Conservation (phyloP, 2,888 invertebrate genomes). For the Erynnis tages region DNA sequence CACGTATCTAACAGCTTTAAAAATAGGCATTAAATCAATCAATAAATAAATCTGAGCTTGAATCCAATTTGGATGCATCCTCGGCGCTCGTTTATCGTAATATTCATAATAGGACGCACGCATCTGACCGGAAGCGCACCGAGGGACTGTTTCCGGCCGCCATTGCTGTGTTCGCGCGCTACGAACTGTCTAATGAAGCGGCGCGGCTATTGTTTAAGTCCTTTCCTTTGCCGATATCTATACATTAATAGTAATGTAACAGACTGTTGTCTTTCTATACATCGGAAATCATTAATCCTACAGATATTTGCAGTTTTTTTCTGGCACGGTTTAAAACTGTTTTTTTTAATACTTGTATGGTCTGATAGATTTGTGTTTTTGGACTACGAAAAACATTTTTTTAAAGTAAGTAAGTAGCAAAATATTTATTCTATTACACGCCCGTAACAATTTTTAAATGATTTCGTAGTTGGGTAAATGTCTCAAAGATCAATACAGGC, state of each 20-base stretch:
- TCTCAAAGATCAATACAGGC: too few species aligned
- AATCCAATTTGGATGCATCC: slow-evolving; percentile 38
- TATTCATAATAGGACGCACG: slow-evolving; percentile 55
- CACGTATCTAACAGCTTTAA: neutral
- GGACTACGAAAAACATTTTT: too few species aligned
- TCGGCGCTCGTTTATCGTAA: slow-evolving; percentile 56
- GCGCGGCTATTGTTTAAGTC: slow-evolving; percentile 54
- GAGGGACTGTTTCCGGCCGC: slow-evolving; percentile 62
- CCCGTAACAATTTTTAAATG: too few species aligned
- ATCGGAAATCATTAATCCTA: too few species aligned
- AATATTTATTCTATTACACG: too few species aligned
- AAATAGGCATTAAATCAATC: slow-evolving; percentile 21
- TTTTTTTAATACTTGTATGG: too few species aligned
- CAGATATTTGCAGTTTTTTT: too few species aligned
- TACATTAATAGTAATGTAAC: slow-evolving; percentile 3
- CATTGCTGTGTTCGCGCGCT: slow-evolving; percentile 56
- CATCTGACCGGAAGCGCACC: slow-evolving; percentile 70
- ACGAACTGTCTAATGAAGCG: slow-evolving; percentile 65
- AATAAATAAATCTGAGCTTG: slow-evolving; percentile 20
- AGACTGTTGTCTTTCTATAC: too few species aligned
- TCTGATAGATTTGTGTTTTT: too few species aligned
- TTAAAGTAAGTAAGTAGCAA: too few species aligned
- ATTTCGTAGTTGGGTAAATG: too few species aligned
- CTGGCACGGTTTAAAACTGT: too few species aligned
- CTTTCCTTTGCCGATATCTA: slow-evolving; percentile 48